Evolutionary conservation across 2,797 vertebrate species (phyloP).

Genomic region (Parambassis ranga): DNA sequence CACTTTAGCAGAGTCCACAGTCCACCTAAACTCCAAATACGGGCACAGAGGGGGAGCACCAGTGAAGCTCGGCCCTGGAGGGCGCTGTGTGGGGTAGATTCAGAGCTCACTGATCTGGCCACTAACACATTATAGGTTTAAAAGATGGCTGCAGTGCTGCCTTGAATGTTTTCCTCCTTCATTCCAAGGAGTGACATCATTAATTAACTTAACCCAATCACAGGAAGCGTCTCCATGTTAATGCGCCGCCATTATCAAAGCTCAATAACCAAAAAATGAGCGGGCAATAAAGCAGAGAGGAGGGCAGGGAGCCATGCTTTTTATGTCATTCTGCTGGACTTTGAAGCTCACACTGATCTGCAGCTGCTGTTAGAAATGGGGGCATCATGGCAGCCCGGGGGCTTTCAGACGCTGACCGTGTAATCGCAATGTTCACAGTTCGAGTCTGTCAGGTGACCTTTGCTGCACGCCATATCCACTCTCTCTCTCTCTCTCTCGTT

Average conservation of each 20-base stretch:
- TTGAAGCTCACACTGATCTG: neutral
- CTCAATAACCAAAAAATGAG: neutral
- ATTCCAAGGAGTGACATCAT: no score
- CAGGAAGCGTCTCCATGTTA: no score
- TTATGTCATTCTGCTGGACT: neutral
- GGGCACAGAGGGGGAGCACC: no score
- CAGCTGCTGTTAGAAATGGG: neutral
- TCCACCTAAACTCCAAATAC: no score
- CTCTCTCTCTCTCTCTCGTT: neutral
- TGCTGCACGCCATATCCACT: neutral
- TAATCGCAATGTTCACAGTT: neutral
- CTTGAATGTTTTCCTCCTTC: no score
- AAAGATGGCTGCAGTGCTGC: no score
- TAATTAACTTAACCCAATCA: no score
- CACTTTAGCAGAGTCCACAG: no score
- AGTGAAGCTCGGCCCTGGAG: no score
- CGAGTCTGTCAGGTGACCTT: conserved; percentile 5
- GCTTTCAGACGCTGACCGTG: neutral
- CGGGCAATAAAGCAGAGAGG: neutral
- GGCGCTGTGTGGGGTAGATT: no score
- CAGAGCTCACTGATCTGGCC: no score
- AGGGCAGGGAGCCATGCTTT: neutral
- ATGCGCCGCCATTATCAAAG: neutral
- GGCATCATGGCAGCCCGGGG: neutral
- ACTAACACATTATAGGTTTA: no score